Evolutionary conservation across 2,113 vertebrate genomes (phyloP), one percentile per base, ranked within the genome.

Genomic region (Tychaedon coryphoeus): DNA sequence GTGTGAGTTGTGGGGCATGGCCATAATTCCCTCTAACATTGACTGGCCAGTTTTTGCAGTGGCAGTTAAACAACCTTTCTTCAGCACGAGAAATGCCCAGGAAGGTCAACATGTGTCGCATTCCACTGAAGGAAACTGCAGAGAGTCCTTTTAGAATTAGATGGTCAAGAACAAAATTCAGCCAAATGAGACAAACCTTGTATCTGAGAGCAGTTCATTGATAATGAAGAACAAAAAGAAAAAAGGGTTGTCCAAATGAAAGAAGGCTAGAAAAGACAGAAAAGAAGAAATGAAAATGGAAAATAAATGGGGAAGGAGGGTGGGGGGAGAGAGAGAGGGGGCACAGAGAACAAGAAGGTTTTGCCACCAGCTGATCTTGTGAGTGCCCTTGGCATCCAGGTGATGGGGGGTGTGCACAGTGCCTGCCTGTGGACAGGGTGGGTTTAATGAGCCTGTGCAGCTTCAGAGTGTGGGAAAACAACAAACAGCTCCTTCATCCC

Each of bases 401-500:
- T 2, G 1, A 26, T 1, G 4, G 14, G 19, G 13, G 7, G 6
- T 22, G 53, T 45, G 31, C 5, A 17, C 0, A 3, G 38, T 43
- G 31, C 23, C 40, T 57, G 53, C 24, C 31, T 57, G 19, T 12
- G 71, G 53, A 34, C 14, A 10, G 40, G 24, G 10, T 57, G 53
- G 40, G 18, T 43, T 45, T 28, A 34, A 16, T 9, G 18, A 73
- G 25, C 71, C 53, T 34, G 19, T 20, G 0, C 4, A 5, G 36
- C 36, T 42, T 42, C 51, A 42, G 42, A 42, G 42, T 12, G 15
- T 43, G 54, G 33, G 19, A 57, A 34, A 43, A 5, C 11, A 28
- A 42, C 19, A 45, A 36, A 58, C 33, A 45, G 19, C 14, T 45
- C 14, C 33, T 34, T 57, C 1, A 0, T 56, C 17, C 8, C 8